A percentile compares a stretch with the other conserved stretches of the same genome.
These are phyloP conservation scores for Schizaphis graminum DNA, from an alignment of 2,888 invertebrate species.

Conservation along the genomic window DNA sequence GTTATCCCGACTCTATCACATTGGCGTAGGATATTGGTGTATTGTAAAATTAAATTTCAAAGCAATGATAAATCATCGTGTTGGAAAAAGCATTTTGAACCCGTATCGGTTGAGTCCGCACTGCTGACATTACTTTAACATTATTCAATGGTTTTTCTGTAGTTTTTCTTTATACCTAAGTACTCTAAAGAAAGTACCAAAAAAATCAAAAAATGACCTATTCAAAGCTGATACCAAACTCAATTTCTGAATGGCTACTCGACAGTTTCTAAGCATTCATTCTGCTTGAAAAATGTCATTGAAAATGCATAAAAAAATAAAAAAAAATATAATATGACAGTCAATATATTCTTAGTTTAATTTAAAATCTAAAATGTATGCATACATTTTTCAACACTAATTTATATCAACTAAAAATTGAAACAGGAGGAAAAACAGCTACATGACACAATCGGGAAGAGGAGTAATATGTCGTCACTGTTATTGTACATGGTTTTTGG, in stretches of 20 bases:
- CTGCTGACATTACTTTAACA: neutral
- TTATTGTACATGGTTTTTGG: neutral
- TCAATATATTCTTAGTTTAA: neutral
- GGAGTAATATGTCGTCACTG: neutral
- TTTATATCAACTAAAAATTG: neutral
- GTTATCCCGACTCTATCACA: neutral
- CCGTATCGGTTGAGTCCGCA: neutral
- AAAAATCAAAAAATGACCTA: slow-evolving; percentile 12
- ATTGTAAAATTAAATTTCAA: neutral
- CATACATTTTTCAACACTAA: neutral
- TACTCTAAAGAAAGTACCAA: neutral
- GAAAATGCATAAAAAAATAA: neutral
- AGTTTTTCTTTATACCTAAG: neutral
- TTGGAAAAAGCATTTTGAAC: neutral
- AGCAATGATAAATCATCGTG: neutral
- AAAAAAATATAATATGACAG: neutral
- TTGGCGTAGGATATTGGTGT: neutral
- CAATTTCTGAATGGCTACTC: neutral
- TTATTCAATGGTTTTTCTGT: neutral
- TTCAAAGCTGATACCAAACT: neutral
- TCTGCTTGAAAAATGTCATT: neutral
- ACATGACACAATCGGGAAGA: neutral
- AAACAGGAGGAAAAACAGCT: no score
- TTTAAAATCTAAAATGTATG: neutral
- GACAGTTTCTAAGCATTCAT: neutral